These are phyloP conservation scores for Myzus persicae DNA, from an alignment of 1,140 invertebrate species.

Conservation along the genomic window DNA sequence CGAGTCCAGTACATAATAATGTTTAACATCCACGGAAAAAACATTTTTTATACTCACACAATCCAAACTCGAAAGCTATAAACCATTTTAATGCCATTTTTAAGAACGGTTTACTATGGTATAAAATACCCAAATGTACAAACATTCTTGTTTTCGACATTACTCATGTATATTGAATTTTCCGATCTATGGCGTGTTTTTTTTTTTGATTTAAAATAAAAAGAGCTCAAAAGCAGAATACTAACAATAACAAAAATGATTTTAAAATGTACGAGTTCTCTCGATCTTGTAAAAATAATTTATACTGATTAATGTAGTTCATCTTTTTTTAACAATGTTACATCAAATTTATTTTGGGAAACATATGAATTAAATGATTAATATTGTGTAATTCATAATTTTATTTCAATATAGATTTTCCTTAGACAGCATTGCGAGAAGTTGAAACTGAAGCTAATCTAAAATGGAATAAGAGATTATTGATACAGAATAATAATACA, in stretches of 20 bases:
- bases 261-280: not conserved
- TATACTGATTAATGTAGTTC: not conserved
- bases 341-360: not conserved
- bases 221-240: not conserved
- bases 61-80: not conserved
- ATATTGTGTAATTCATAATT: too few relatives aligned
- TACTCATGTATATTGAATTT: not conserved
- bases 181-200: not conserved
- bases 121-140: not conserved
- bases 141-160: conserved; percentile 26
- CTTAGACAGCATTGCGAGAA: not conserved
- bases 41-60: not conserved
- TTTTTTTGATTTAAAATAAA: not conserved
- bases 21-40: not conserved
- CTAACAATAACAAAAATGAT: not conserved
- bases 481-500: too few relatives aligned
- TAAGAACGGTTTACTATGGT: not conserved
- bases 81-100: conserved; percentile 9
- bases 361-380: too few relatives aligned
- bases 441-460: too few relatives aligned
- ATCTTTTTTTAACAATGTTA: not conserved
- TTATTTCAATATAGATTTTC: not conserved
- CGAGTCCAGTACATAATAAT: not conserved
- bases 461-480: too few relatives aligned
- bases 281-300: not conserved